Evolutionary conservation across 2,113 vertebrate species (phyloP), one percentile per base, ranked within the genome.

Genomic region (Redunca redunca): DNA sequence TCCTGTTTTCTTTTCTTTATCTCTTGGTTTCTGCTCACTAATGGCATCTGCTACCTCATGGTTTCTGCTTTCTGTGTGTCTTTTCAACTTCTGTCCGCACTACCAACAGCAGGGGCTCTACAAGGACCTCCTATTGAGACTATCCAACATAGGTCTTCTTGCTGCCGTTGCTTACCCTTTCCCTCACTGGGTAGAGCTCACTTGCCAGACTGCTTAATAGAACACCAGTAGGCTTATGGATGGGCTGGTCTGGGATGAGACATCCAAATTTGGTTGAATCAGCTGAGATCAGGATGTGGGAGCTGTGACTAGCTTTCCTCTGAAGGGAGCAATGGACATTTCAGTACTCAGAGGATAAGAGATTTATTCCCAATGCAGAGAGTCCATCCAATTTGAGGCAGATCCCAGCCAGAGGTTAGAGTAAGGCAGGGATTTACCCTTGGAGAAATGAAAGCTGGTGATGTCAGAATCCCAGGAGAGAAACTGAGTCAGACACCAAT

Each of bases 361-460:
- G 46, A 82, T 89, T 91, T 12, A 3, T 90, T 16, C n/a, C 21
- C 10, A 46, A 12, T 21, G 23, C 74, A 88, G 8, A 88, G 14
- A 97, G 12, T 80, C 55, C 58, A 67, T 82, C 52, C 30, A 43
- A n/a, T 80, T 23, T 80, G 87, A 91, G 43, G 81, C 53, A 81
- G 25, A 86, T 28, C 30, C 48, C 33, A 85, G 53, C 25, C 36
- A 82, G 46, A 88, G 46, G 13, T 93, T 81, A 62, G 25, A 94
- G 10, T 30, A 88, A 78, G 57, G 5, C 3, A 81, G 43, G 28
- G 10, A 71, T 71, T 40, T 74, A 26, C 36, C 16, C 36, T 92
- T 71, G 91, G 30, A 85, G n/a, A 84, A 93, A 95, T 88, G 43
- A 92, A 94, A 93, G 26, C 53, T 96, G 48, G 12, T 36, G 52